Evolutionary conservation across 2,888 invertebrate species (phyloP).

Genomic region (Xylota sylvarum): DNA sequence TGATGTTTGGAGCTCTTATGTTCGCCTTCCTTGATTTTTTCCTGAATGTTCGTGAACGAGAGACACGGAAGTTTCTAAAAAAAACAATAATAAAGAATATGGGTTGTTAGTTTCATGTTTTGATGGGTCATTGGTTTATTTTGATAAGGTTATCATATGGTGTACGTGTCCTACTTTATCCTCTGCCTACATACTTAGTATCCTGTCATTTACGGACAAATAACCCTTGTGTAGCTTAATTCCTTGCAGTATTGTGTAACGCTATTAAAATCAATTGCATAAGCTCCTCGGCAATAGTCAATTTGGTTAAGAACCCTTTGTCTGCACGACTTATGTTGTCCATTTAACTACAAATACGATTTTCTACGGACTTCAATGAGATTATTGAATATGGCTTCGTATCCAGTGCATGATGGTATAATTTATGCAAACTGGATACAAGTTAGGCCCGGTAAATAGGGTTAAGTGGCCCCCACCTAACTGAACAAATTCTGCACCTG

Average conservation of each 20-base stretch:
- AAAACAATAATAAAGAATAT: neutral
- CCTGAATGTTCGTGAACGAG: constrained; percentile 81
- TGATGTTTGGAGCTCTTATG: constrained; percentile 80
- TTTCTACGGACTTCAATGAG: too few relatives aligned
- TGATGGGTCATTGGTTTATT: too few relatives aligned
- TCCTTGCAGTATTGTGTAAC: too few relatives aligned
- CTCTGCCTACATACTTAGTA: too few relatives aligned
- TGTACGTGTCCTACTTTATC: too few relatives aligned
- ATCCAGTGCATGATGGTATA: neutral
- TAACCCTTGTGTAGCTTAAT: too few relatives aligned
- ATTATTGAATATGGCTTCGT: neutral
- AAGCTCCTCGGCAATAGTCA: neutral
- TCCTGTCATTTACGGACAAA: too few relatives aligned
- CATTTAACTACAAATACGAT: neutral
- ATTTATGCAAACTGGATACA: neutral
- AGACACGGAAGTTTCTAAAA: constrained; percentile 83
- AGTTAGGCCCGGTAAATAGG: neutral
- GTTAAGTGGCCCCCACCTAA: neutral
- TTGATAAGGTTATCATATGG: too few relatives aligned
- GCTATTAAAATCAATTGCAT: too few relatives aligned
- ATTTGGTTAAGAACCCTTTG: neutral
- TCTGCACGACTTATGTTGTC: neutral
- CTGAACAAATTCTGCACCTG: neutral
- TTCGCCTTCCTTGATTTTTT: constrained; percentile 81
- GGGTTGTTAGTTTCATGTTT: too few relatives aligned